These are phyloP conservation scores for Spermophilus dauricus DNA, from an alignment of 2,113 vertebrate genomes.

Conservation along the genomic window DNA sequence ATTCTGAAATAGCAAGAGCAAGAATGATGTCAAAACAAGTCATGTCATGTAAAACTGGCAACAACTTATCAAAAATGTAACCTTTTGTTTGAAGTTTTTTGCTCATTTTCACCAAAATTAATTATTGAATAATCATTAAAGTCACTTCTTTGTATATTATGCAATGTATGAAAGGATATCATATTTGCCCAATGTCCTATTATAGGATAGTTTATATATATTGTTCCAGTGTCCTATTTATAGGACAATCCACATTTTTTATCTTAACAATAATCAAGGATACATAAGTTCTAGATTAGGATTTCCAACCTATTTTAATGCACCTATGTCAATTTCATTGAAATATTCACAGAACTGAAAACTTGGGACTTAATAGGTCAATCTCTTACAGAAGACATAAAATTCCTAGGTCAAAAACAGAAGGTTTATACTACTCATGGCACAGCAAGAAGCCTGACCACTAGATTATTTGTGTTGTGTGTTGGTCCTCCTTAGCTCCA, in stretches of 20 bases:
- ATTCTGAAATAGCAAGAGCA: not conserved
- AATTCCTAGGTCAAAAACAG: not conserved
- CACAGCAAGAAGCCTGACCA: not conserved
- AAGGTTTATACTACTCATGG: not conserved
- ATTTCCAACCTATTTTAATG: no score
- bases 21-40: not conserved
- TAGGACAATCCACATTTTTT: not conserved
- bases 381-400: not conserved
- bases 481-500: not conserved
- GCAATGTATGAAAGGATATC: no score
- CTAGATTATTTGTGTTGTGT: not conserved
- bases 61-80: not conserved
- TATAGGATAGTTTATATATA: no score
- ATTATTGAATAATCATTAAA: no score
- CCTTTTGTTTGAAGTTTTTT: not conserved
- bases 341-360: no score
- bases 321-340: no score
- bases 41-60: not conserved
- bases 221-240: no score
- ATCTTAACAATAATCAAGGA: no score
- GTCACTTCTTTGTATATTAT: no score
- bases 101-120: not conserved
- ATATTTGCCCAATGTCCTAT: no score
- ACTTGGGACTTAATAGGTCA: no score
- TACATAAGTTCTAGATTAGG: no score